Evolutionary conservation across 2,888 invertebrate genomes (phyloP).

Genomic region (Agrochola circellaris): DNA sequence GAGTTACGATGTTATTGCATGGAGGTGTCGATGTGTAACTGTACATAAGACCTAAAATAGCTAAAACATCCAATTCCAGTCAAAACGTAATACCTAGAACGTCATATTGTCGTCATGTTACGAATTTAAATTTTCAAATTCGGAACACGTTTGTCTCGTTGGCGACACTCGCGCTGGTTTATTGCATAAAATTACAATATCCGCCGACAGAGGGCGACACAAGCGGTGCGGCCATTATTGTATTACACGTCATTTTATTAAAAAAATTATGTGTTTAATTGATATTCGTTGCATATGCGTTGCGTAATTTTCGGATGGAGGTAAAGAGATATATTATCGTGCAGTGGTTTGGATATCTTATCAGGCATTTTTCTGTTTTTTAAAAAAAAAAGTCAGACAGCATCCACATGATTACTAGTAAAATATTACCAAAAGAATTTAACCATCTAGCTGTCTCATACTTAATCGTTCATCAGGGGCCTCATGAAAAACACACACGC

Average conservation of each 20-base stretch:
- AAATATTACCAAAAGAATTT: neutral
- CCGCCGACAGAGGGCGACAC: constrained; percentile 58
- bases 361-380: neutral
- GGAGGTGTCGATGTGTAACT: no score
- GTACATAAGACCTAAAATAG: constrained; percentile 5
- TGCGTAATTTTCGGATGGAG: neutral
- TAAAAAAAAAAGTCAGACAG: neutral
- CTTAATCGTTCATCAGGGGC: neutral
- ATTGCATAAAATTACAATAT: constrained; percentile 88
- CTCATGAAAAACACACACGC: constrained; percentile 5
- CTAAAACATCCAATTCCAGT: constrained; percentile 34
- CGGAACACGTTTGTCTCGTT: constrained; percentile 82
- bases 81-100: constrained; percentile 39
- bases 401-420: neutral
- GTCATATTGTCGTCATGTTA: constrained; percentile 66
- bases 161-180: constrained; percentile 75
- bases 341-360: neutral
- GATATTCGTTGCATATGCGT: constrained; percentile 42
- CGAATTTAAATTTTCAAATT: constrained; percentile 84
- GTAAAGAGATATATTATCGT: neutral
- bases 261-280: constrained; percentile 65
- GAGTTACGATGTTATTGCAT: no score
- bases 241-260: constrained; percentile 62
- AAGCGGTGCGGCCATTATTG: constrained; percentile 48
- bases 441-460: neutral